Base-by-base conservation (phyloP, 2,888 invertebrate genomes). In the Orthonychiurus folsomi region DNA sequence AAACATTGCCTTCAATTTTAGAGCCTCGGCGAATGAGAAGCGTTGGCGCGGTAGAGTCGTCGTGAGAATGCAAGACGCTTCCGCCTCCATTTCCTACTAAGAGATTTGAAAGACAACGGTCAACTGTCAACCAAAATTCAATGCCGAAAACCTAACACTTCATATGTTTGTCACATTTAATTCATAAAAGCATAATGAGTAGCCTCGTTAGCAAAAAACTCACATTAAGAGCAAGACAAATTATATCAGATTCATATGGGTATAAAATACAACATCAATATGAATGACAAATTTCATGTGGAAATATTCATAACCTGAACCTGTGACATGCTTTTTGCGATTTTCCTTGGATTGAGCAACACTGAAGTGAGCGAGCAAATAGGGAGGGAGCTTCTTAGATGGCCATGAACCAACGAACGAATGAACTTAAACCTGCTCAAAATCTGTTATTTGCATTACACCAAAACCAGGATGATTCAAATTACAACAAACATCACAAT, bases 281-380 rank as follows among this genome's bases (percentile, higher is more conserved):
- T 37, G 37, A 37, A 37, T 37, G 37, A 37, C 5, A 37, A 37
- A 37, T 37, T 5, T 37, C 37, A 37, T 9, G 5, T 5, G 37
- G 15, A 37, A 37, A 9, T 9, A 9, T 37, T 37, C 37, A 37
- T 37, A 37, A 37, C 37, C 37, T 37, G 37, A 37, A 15, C 37
- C 37, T 37, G 37, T 37, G 37, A 37, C 37, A 37, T 37, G 5
- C 37, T 9, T 37, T 37, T 37, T 37, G 37, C 15, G 37, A 37
- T 37, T 37, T 37, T 37, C 37, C 37, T 37, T 37, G 37, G 37
- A 37, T 37, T 37, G 37, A 37, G n/a, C n/a, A n/a, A n/a, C n/a
- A 37, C 37, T 37, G 37, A 37, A 37, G 37, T 9, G 37, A 37
- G 37, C 37, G 15, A 37, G 15, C 37, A n/a, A n/a, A n/a, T n/a